Percentiles rank a stretch among this genome's conserved stretches.
These are phyloP conservation scores for Pseudorectes ferrugineus DNA, from an alignment of 2,113 vertebrate genomes.

Conservation along the genomic window DNA sequence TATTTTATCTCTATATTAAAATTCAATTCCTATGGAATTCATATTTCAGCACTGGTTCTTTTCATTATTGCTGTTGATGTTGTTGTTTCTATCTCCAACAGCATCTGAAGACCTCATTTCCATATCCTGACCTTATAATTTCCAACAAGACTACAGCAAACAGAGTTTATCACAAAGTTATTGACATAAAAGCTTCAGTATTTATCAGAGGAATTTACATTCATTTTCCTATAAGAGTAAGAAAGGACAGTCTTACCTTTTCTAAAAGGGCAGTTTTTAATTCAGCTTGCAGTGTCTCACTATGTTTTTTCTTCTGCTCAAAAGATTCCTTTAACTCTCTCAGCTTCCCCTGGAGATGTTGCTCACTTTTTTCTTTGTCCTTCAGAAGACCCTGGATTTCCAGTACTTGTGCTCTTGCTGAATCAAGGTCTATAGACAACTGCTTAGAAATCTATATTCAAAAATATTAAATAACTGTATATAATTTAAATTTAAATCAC, in stretches of 20 bases:
- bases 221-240: neutral
- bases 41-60: neutral
- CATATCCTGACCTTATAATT: neutral
- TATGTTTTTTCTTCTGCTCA: constrained; percentile 80
- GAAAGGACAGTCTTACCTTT: constrained; percentile 66
- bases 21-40: neutral
- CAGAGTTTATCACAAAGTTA: neutral
- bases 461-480: constrained; percentile 23
- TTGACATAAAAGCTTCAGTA: neutral
- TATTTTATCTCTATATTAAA: neutral
- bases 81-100: neutral
- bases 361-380: constrained; percentile 80
- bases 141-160: neutral
- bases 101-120: neutral
- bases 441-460: constrained; percentile 78
- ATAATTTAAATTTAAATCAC: neutral
- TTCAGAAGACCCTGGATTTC: constrained; percentile 78
- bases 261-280: constrained; percentile 73
- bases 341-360: constrained; percentile 80
- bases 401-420: constrained; percentile 72
- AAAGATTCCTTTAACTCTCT: constrained; percentile 77
- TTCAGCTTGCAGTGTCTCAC: constrained; percentile 77
- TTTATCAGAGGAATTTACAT: neutral
- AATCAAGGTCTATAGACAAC: constrained; percentile 76
- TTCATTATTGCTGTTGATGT: neutral